These are phyloP conservation scores for Atlantisia rogersi DNA, from an alignment of 2,113 vertebrate genomes.

Conservation along the genomic window DNA sequence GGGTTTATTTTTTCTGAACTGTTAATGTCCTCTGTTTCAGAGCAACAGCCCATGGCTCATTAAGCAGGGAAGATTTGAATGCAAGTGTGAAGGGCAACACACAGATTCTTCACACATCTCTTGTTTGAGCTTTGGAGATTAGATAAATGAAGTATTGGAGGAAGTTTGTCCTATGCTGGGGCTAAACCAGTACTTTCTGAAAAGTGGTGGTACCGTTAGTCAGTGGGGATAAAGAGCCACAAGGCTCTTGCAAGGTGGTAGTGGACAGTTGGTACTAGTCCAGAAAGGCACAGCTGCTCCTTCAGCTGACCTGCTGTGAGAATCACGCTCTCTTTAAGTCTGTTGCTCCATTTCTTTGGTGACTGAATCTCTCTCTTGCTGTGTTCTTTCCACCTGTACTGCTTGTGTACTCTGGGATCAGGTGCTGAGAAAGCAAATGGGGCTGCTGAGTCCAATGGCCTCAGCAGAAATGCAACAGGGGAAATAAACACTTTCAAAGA, in stretches of 20 bases:
- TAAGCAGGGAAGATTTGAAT: constrained; percentile 40
- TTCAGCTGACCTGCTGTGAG: constrained; percentile 29
- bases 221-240: background rate
- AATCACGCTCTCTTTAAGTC: background rate
- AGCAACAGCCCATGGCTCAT: constrained; percentile 42
- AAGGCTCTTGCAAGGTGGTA: background rate
- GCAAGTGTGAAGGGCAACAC: constrained; percentile 47
- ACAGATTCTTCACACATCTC: constrained; percentile 27
- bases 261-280: background rate
- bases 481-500: background rate
- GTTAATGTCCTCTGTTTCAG: constrained; percentile 36
- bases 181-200: background rate
- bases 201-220: background rate
- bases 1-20: constrained; percentile 35
- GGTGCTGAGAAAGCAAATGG: background rate
- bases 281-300: constrained; percentile 24
- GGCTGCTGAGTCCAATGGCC: background rate
- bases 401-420: background rate
- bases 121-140: constrained; percentile 28
- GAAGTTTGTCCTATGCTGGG: background rate
- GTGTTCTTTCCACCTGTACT: background rate
- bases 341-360: constrained; percentile 27
- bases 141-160: constrained; percentile 21
- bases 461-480: background rate
- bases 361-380: background rate